Conservation (phyloP, 2,113 vertebrate genomes). For the Cynopterus brachyotis region DNA sequence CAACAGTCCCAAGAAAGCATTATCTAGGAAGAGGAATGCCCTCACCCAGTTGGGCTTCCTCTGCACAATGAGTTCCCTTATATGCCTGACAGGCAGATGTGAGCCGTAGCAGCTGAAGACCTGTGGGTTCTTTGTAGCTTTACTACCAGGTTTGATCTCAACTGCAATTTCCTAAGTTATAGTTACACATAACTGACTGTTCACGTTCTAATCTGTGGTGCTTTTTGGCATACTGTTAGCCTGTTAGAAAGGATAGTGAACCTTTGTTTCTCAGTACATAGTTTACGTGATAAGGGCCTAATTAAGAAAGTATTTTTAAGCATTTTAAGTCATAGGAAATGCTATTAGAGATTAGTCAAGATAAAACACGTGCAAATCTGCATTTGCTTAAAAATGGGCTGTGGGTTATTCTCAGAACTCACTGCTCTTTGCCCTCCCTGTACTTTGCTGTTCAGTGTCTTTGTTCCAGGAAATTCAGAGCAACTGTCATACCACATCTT, state of each 20-base stretch:
- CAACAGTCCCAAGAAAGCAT: neutral
- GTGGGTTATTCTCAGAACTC: conserved; percentile 70
- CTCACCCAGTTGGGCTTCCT: neutral
- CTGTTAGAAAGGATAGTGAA: neutral
- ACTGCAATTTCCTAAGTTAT: neutral
- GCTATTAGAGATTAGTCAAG: conserved; percentile 23
- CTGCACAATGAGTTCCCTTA: rapidly evolving
- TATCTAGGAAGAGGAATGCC: neutral
- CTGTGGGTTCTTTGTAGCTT: neutral
- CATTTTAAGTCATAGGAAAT: conserved; percentile 28
- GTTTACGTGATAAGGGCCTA: neutral
- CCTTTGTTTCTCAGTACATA: neutral
- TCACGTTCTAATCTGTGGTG: neutral
- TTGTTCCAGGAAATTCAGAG: conserved; percentile 67
- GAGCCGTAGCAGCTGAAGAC: neutral
- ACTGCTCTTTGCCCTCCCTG: neutral
- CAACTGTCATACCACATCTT: conserved; percentile 51
- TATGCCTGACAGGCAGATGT: too few relatives aligned
- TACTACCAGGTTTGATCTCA: neutral
- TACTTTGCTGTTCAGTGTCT: neutral
- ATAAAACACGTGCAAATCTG: neutral
- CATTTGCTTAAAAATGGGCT: conserved; percentile 1
- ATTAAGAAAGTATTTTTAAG: conserved; percentile 5
- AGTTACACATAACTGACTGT: neutral
- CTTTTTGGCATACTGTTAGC: neutral